Conservation (phyloP, 2,888 invertebrate genomes). For the Agonopterix arenella region DNA sequence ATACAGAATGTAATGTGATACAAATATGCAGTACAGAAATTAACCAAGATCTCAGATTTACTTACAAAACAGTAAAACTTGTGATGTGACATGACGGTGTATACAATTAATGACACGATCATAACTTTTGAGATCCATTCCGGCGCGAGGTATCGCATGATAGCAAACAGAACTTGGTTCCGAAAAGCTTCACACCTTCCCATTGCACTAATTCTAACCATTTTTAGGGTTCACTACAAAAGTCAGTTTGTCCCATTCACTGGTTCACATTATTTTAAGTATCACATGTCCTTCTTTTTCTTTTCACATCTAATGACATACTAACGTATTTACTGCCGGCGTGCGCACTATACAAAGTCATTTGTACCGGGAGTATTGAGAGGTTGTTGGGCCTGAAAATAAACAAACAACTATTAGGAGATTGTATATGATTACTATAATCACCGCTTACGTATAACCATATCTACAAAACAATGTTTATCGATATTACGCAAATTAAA, state of each 20-base stretch:
- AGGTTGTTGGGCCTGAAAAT: conserved; percentile 88
- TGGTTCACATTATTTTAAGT: conserved; percentile 61
- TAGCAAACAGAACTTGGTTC: conserved; percentile 53
- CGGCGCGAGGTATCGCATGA: conserved; percentile 32
- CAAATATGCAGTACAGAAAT: conserved; percentile 36
- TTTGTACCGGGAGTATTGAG: conserved; percentile 87
- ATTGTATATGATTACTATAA: not conserved
- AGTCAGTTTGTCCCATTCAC: conserved; percentile 59
- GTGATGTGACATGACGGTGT: conserved; percentile 6
- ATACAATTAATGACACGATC: conserved; percentile 19
- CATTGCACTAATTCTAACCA: conserved; percentile 59
- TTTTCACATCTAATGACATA: conserved; percentile 70
- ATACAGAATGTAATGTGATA: conserved; percentile 35
- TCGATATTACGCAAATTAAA: too few relatives aligned
- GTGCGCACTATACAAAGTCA: conserved; percentile 83
- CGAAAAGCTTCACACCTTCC: conserved; percentile 38
- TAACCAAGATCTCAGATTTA: conserved; percentile 20
- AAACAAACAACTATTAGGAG: conserved; percentile 24
- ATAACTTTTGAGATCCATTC: conserved; percentile 55
- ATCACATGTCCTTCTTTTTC: conserved; percentile 73
- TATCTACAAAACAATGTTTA: not conserved
- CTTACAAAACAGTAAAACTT: conserved; percentile 10
- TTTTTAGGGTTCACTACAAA: conserved; percentile 50
- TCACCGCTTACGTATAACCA: not conserved
- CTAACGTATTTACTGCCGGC: conserved; percentile 68